Evolutionary conservation across 2,113 vertebrate species (phyloP), one percentile per base, ranked within the genome.

Genomic region (Ceyx melanurus): DNA sequence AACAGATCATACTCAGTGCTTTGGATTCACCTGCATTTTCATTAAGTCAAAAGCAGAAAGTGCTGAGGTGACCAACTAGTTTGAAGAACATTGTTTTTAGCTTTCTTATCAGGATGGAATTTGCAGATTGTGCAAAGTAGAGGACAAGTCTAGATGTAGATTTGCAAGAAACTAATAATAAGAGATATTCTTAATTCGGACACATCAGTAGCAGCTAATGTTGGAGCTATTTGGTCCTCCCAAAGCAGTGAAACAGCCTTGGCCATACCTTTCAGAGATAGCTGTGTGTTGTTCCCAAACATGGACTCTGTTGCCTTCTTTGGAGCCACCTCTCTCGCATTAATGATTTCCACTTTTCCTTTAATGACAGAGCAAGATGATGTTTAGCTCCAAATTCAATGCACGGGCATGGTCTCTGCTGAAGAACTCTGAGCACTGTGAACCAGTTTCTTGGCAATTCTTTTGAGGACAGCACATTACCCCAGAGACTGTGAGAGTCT

Each of bases 291-390:
- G 90, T 98, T 99, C 26, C 97, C 96, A 96, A 98, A 99, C 99
- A 99, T 99, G 91, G 61, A 35, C 66, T 88, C 2, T 0, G 92
- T 88, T n/a, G 99, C 98, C 0, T 37, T 87, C 53, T 28, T 88
- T 8, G 99, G 99, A 13, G 99, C 99, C 10, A 95, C 98, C 92
- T 99, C 99, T 42, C 99, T 98, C n/a, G 98, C 98, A 53, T 99
- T 97, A 80, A 99, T 99, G 86, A 98, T 96, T 92, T 99, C 99
- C 57, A 97, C 97, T 94, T 89, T 97, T 25, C 98, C 99, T 99
- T 97, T 56, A 95, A 93, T 28, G 53, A 96, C 71, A 94, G 75
- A 67, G 46, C 42, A 93, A 76, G 64, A 68, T 25, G 22, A 72
- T 26, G 31, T 82, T 96, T 91, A 85, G 43, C 51, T 88, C 67